Evolutionary conservation across 1,140 invertebrate genomes (phyloP).

Genomic region (Bradysia coprophila): DNA sequence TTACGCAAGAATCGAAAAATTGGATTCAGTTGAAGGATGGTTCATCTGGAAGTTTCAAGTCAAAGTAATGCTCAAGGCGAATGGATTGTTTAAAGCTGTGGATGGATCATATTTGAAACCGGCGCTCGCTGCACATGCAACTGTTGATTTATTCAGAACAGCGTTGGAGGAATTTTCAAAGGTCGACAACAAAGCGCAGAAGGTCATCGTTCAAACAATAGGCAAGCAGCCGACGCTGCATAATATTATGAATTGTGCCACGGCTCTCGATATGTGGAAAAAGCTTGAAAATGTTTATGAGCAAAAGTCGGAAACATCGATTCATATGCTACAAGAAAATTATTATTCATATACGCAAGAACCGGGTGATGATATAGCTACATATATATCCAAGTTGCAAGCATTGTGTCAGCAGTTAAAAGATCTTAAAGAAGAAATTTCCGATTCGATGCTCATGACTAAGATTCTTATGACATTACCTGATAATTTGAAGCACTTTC

Average conservation of each 20-base stretch:
- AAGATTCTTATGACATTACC: slow-evolving; percentile 17
- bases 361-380: slow-evolving; percentile 6
- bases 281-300: slow-evolving; percentile 17
- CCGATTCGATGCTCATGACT: slow-evolving; percentile 12
- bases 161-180: too few relatives aligned
- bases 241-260: slow-evolving; percentile 14
- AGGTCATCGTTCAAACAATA: too few relatives aligned
- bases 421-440: slow-evolving; percentile 10
- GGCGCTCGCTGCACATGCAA: too few relatives aligned
- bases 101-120: too few relatives aligned
- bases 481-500: slow-evolving; percentile 10
- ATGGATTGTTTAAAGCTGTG: too few relatives aligned
- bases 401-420: slow-evolving; percentile 8
- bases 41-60: too few relatives aligned
- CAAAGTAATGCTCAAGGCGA: too few relatives aligned
- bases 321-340: slow-evolving; percentile 18
- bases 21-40: too few relatives aligned
- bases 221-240: too few relatives aligned
- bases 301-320: slow-evolving; percentile 15
- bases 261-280: slow-evolving; percentile 18
- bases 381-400: slow-evolving; percentile 9
- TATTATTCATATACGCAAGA: slow-evolving; percentile 12
- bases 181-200: too few relatives aligned
- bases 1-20: too few relatives aligned
- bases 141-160: too few relatives aligned